phyloP scores from a whole-genome alignment of 1,140 invertebrate species.

The Anoplolepis gracilipes region DNA sequence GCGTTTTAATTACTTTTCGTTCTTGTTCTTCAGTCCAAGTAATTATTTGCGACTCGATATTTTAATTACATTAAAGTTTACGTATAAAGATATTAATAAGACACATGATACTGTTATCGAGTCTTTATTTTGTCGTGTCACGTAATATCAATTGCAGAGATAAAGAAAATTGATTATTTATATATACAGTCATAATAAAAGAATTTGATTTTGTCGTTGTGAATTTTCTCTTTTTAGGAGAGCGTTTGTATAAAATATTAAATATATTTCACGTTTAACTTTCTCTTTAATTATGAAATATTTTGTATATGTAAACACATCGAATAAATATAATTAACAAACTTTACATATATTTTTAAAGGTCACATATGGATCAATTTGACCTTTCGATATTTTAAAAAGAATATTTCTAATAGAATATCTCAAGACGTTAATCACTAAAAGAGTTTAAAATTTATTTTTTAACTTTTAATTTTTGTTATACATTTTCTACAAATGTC shows the following conservation, averaged over 20 bases:
- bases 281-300: background rate
- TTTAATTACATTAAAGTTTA: background rate
- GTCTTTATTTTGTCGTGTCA: background rate
- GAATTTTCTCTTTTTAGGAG: background rate
- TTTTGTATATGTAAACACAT: background rate
- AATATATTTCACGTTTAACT: background rate
- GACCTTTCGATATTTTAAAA: too few species aligned
- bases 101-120: background rate
- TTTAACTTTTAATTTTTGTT: too few species aligned
- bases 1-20: background rate
- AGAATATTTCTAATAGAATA: too few species aligned
- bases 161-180: background rate
- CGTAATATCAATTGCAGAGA: background rate
- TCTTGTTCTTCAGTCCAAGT: background rate
- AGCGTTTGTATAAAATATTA: background rate
- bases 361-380: too few species aligned
- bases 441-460: too few species aligned
- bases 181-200: background rate
- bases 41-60: background rate
- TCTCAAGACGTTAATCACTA: too few species aligned
- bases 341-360: too few species aligned
- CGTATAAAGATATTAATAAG: background rate
- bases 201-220: background rate
- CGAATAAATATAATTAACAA: background rate
- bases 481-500: too few species aligned